Evolutionary conservation across 2,888 invertebrate species (phyloP), one percentile per base, ranked within the genome.

Genomic region (Aleiodes leptofemur): DNA sequence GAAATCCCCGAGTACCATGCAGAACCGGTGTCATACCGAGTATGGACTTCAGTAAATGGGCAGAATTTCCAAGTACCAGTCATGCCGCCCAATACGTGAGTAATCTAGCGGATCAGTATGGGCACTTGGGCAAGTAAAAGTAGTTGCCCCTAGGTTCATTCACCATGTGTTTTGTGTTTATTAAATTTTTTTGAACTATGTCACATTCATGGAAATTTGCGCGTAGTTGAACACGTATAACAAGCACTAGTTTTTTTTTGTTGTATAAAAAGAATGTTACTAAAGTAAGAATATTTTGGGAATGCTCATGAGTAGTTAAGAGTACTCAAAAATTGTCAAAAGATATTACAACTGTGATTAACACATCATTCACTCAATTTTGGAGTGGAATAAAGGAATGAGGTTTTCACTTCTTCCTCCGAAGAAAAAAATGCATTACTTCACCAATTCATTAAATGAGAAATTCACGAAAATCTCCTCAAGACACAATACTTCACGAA

Each of bases 1-100:
- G 97, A 83, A 97, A 97, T 90, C 97, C 97, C n/a, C 93, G 97
- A 83, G 97, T 97, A 79, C 96, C 97, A 8, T 97, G 97, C 90
- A 93, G 95, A 89, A 96, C 96, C 85, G 96, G 96, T 79, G 92
- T 97, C 69, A 92, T 97, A 77, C 97, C 97, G 13, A 92, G 94
- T 76, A 95, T 97, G 85, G 97, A 97, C 90, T 93, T 97, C 84
- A 93, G 93, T 81, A 97, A 97, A 90, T 97, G 97, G 97, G 96
- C 96, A 16, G 97, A 97, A 86, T 93, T 90, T 82, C 90, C 90
- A 16, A 79, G 82, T 72, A 78, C 85, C 61, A 89, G 89, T 81
- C 92, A 92, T 77, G 88, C 90, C 57, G 92, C 93, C 81, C 91
- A 92, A 90, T 94, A 93, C 87, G 94, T 94, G 91, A 94, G 94